Evolutionary conservation across 64 coral and sea anemone genomes (phyloP).

Genomic region (Anthopleura sola): DNA sequence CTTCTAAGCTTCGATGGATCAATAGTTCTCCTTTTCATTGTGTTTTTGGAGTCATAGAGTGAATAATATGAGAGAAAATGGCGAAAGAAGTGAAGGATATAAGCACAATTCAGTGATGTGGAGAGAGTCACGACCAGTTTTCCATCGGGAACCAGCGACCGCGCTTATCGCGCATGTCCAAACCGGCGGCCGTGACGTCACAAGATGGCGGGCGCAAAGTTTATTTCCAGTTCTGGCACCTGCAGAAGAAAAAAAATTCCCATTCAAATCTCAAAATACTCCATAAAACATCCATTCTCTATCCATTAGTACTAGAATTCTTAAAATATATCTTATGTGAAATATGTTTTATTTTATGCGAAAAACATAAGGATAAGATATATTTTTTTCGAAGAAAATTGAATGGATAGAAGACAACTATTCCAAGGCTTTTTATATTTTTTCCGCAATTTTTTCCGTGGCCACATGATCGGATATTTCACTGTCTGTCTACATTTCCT

Average conservation of each 20-base stretch:
- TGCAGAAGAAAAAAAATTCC: constrained; percentile 28
- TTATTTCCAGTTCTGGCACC: background rate
- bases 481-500: background rate
- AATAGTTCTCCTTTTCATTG: constrained; percentile 95
- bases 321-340: no score
- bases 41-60: constrained; percentile 65
- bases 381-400: background rate
- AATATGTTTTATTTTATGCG: no score
- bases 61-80: constrained; percentile 30
- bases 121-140: constrained; percentile 65
- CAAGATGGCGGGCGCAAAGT: constrained; percentile 50
- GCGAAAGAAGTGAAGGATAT: constrained; percentile 34
- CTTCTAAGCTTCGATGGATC: constrained; percentile 98
- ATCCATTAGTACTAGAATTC: no score
- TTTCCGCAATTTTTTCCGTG: background rate
- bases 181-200: constrained; percentile 68
- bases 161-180: constrained; percentile 72
- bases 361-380: no score
- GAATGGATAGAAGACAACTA: no score
- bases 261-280: constrained; percentile 2
- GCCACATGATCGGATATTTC: background rate
- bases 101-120: constrained; percentile 28
- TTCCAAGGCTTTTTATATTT: background rate
- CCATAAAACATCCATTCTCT: background rate
- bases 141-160: constrained; percentile 54